These are phyloP conservation scores for Cettia cetti DNA, from an alignment of 2,113 vertebrate genomes.

Conservation along the genomic window DNA sequence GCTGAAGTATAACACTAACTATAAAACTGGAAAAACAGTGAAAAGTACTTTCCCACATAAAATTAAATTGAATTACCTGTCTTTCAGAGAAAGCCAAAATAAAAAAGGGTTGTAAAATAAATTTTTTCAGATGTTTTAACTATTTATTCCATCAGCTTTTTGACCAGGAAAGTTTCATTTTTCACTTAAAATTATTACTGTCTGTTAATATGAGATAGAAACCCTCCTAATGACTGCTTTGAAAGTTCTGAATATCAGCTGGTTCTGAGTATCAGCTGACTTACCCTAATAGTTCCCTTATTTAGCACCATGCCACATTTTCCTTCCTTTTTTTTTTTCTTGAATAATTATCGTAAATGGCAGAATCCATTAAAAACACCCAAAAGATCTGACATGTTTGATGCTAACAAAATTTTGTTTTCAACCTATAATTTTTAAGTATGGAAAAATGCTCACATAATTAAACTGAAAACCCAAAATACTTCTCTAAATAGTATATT, in stretches of 20 bases:
- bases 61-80: conserved; percentile 47
- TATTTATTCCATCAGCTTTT: conserved; percentile 2
- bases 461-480: not conserved
- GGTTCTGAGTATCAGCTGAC: not conserved
- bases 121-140: not conserved
- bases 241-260: not conserved
- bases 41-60: conserved; percentile 34
- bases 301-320: not conserved
- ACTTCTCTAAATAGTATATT: not conserved
- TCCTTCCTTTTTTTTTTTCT: conserved; percentile 1
- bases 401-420: not conserved
- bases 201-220: not conserved
- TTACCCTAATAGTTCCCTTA: not conserved
- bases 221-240: not conserved
- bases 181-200: not conserved
- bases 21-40: conserved; percentile 34
- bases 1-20: conserved; percentile 37
- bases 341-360: not conserved
- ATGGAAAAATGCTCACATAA: not conserved
- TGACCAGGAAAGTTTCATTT: not conserved
- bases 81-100: conserved; percentile 46
- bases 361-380: not conserved
- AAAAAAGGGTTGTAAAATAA: conserved; percentile 36
- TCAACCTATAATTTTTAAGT: not conserved
- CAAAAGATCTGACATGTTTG: not conserved